Percentiles rank a stretch among this genome's conserved stretches.
phyloP scores from a whole-genome alignment of 2,888 invertebrate genomes.

The Ceraclea dissimilis region DNA sequence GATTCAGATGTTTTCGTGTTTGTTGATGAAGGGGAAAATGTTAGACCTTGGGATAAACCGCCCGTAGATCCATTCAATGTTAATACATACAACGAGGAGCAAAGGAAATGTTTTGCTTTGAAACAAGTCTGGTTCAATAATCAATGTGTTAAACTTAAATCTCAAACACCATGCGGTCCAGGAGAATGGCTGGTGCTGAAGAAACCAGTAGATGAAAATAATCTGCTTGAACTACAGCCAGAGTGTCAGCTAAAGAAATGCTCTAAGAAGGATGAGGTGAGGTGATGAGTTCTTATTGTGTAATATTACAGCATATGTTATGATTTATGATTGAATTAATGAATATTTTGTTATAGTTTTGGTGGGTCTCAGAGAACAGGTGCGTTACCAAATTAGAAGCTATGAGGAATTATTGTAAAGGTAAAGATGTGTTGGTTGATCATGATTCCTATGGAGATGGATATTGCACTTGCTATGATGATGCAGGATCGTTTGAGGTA shows the following conservation, averaged over 20 bases:
- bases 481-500: slow-evolving; percentile 9
- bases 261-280: slow-evolving; percentile 10
- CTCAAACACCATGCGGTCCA: not conserved
- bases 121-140: slow-evolving; percentile 5
- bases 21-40: slow-evolving; percentile 2
- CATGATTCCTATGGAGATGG: slow-evolving; percentile 14
- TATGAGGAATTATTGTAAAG: slow-evolving; percentile 4
- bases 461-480: slow-evolving; percentile 14
- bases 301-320: not conserved
- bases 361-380: slow-evolving; percentile 9
- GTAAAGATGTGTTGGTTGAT: slow-evolving; percentile 3
- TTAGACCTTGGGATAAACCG: not conserved
- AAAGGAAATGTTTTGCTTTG: slow-evolving; percentile 10
- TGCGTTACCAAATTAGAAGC: slow-evolving; percentile 7
- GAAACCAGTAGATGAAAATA: not conserved
- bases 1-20: slow-evolving; percentile 10
- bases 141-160: slow-evolving; percentile 6
- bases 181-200: slow-evolving; percentile 11
- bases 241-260: slow-evolving; percentile 13
- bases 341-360: slow-evolving; percentile 7
- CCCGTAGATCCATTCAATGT: not conserved
- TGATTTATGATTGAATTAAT: too few species aligned
- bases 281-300: not conserved
- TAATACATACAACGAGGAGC: not conserved
- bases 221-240: not conserved